Evolutionary conservation across 2,888 invertebrate genomes (phyloP).

Genomic region (Orthosia cruda): DNA sequence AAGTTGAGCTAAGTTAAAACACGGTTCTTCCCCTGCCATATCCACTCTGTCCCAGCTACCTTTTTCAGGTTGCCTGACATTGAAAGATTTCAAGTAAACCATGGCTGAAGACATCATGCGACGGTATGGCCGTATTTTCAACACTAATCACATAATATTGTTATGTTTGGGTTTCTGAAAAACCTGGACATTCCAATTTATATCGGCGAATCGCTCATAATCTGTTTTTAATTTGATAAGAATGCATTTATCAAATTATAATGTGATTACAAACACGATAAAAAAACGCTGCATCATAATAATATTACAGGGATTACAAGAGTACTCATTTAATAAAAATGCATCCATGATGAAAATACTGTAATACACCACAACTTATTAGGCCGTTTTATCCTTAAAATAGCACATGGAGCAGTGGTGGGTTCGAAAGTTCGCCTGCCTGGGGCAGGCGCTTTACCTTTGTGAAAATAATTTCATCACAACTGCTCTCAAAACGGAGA

Average conservation of each 20-base stretch:
- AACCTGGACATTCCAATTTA: neutral
- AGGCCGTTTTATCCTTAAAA: neutral
- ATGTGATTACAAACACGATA: slow-evolving; percentile 6
- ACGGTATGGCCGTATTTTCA: neutral
- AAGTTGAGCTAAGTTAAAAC: neutral
- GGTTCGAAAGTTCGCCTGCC: no score
- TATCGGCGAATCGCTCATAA: neutral
- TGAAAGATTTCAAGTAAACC: neutral
- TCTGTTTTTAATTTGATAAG: slow-evolving; percentile 1
- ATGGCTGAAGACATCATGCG: neutral
- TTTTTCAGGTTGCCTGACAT: no score
- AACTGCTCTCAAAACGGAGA: no score
- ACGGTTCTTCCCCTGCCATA: neutral
- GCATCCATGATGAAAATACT: neutral
- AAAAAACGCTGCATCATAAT: neutral
- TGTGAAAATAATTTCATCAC: no score
- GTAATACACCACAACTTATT: neutral
- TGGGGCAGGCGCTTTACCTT: no score
- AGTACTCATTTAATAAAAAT: neutral
- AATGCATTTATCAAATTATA: slow-evolving; percentile 9
- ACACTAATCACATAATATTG: neutral
- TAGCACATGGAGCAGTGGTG: neutral
- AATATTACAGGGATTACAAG: neutral
- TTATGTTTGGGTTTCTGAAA: neutral
- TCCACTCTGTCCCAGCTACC: no score